A percentile compares a stretch with the other conserved stretches of the same genome.
These are phyloP conservation scores for Phymanthus crucifer DNA, from an alignment of 92 coral and sea anemone genomes.

Conservation along the genomic window DNA sequence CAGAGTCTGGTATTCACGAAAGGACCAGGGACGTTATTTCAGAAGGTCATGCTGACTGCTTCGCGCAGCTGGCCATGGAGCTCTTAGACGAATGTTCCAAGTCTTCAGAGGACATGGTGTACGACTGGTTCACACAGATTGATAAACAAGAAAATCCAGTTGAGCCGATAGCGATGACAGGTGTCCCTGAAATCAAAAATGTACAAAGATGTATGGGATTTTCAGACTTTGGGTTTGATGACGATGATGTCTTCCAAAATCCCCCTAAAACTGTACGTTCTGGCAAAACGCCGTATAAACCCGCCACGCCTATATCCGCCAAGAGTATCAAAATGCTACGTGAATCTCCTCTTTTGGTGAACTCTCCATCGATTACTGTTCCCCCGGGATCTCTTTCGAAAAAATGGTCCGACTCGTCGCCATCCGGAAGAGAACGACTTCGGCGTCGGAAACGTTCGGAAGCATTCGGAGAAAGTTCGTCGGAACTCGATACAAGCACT, in stretches of 20 bases:
- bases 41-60: background rate
- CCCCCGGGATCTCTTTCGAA: slow-evolving; percentile 36
- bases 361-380: slow-evolving; percentile 29
- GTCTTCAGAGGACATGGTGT: slow-evolving; percentile 53
- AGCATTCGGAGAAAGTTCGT: slow-evolving; percentile 20
- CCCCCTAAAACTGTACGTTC: slow-evolving; percentile 31
- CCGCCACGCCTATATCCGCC: slow-evolving; percentile 71
- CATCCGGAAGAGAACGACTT: slow-evolving; percentile 29
- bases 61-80: slow-evolving; percentile 3
- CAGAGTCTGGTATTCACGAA: background rate
- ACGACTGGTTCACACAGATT: slow-evolving; percentile 52
- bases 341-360: slow-evolving; percentile 82
- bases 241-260: slow-evolving; percentile 62
- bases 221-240: slow-evolving; percentile 56
- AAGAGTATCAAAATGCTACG: slow-evolving; percentile 77
- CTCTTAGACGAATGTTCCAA: slow-evolving; percentile 42
- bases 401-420: slow-evolving; percentile 39
- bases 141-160: slow-evolving; percentile 31
- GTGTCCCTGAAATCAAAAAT: slow-evolving; percentile 11
- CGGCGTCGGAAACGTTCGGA: slow-evolving; percentile 48
- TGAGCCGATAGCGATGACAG: background rate
- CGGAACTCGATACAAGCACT: slow-evolving; percentile 16
- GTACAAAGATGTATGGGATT: background rate
- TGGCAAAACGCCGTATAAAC: slow-evolving; percentile 33
- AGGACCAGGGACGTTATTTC: background rate